A percentile compares a stretch with the other conserved stretches of the same genome.
phyloP scores from a whole-genome alignment of 2,113 vertebrate genomes.

The Pogonocichla stellata region DNA sequence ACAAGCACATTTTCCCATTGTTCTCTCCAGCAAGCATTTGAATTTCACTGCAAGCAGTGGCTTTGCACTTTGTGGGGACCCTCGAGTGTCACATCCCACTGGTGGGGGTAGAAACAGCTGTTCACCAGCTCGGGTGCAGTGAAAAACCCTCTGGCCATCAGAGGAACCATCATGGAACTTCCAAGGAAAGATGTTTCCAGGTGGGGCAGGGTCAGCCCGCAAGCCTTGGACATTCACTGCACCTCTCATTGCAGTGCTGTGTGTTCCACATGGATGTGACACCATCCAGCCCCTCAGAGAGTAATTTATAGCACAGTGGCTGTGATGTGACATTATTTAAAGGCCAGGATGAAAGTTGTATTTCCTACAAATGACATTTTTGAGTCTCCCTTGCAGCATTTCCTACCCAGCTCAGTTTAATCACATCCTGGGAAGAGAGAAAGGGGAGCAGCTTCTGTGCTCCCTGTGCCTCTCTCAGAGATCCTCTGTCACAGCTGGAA shows the following conservation, averaged over 20 bases:
- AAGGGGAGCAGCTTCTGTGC: not conserved
- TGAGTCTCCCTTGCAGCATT: not conserved
- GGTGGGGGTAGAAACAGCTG: accelerated
- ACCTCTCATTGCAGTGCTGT: not conserved
- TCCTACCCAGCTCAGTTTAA: not conserved
- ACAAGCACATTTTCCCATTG: slow-evolving; percentile 7
- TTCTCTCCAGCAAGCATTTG: not conserved
- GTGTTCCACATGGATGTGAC: not conserved
- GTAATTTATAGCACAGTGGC: not conserved
- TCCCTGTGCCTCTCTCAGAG: accelerated
- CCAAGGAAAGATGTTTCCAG: not conserved
- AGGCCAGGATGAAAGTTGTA: not conserved
- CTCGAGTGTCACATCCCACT: not conserved
- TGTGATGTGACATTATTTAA: not conserved
- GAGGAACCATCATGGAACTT: not conserved
- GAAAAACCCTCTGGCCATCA: not conserved
- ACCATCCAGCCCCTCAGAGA: not conserved
- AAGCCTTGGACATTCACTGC: not conserved
- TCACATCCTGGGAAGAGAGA: not conserved
- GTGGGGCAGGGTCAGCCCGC: accelerated
- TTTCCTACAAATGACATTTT: not conserved
- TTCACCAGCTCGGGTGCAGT: accelerated
- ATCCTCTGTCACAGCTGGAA: not conserved
- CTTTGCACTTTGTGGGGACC: not conserved
- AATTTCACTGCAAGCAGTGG: not conserved